These are phyloP conservation scores for Eulacestoma nigropectus DNA, from an alignment of 2,113 vertebrate species.

Conservation along the genomic window DNA sequence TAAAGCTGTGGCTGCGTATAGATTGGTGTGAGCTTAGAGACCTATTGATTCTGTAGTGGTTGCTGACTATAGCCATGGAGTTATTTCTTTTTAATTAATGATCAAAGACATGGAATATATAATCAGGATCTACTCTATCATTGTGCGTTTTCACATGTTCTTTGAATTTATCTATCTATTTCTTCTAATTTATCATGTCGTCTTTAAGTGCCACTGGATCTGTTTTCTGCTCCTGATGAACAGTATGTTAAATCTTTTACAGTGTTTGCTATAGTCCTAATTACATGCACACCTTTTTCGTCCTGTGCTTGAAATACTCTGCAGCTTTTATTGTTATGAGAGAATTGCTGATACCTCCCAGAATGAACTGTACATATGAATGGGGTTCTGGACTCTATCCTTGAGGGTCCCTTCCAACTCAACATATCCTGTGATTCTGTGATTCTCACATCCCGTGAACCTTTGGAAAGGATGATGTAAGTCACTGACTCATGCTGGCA, in stretches of 20 bases:
- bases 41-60: slow-evolving; percentile 26
- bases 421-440: background rate
- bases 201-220: background rate
- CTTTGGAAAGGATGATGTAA: background rate
- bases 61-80: slow-evolving; percentile 11
- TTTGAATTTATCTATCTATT: background rate
- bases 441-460: background rate
- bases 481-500: background rate
- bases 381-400: background rate
- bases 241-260: background rate
- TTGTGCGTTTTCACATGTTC: background rate
- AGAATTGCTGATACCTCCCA: background rate
- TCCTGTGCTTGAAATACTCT: background rate
- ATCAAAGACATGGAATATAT: background rate
- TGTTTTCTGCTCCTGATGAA: background rate
- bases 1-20: slow-evolving; percentile 24
- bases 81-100: slow-evolving; percentile 17
- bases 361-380: background rate
- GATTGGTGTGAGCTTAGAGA: background rate
- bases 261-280: background rate
- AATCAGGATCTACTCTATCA: background rate
- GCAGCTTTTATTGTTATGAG: background rate
- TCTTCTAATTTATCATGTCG: background rate
- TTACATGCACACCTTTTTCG: background rate
- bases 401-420: background rate